These are phyloP conservation scores for Eupelmus urozonus DNA, from an alignment of 2,888 invertebrate genomes.

Conservation along the genomic window DNA sequence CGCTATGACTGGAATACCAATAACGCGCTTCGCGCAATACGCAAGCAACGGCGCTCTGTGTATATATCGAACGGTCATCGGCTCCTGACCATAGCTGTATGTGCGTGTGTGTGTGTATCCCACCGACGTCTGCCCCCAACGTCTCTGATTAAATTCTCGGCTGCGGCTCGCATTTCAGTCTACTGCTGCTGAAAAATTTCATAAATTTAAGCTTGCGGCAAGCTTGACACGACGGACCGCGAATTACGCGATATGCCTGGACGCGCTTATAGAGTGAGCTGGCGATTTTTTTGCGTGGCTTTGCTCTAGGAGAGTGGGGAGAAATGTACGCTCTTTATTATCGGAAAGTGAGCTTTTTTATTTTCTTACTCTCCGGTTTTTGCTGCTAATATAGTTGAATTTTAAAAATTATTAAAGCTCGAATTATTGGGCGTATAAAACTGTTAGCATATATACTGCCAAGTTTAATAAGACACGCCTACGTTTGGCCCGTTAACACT, in stretches of 20 bases:
- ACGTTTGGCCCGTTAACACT: too few relatives aligned
- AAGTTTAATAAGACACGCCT: too few relatives aligned
- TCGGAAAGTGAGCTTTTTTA: too few relatives aligned
- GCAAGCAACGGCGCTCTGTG: not conserved
- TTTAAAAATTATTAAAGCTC: too few relatives aligned
- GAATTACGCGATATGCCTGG: not conserved
- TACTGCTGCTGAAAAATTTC: slow-evolving; percentile 35
- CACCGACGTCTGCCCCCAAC: not conserved
- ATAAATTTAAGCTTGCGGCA: slow-evolving; percentile 13
- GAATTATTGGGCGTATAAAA: too few relatives aligned
- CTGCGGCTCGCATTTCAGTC: slow-evolving; percentile 26
- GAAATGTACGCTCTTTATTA: too few relatives aligned
- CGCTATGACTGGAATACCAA: slow-evolving; percentile 54
- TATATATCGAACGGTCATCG: slow-evolving; percentile 47
- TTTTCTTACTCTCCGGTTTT: too few relatives aligned
- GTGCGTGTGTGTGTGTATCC: not conserved
- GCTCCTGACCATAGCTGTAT: slow-evolving; percentile 16
- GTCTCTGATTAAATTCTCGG: slow-evolving; percentile 49
- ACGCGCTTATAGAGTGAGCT: too few relatives aligned
- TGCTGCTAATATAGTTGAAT: too few relatives aligned
- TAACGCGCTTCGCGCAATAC: slow-evolving; percentile 18
- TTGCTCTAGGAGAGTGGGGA: too few relatives aligned
- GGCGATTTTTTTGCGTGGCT: too few relatives aligned
- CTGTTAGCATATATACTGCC: too few relatives aligned
- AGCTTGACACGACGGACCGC: slow-evolving; percentile 2